A percentile compares a stretch with the other conserved stretches of the same genome.
Conservation (phyloP, 53 echinoderm and acorn worm species). For the Zoroaster sp. region DNA sequence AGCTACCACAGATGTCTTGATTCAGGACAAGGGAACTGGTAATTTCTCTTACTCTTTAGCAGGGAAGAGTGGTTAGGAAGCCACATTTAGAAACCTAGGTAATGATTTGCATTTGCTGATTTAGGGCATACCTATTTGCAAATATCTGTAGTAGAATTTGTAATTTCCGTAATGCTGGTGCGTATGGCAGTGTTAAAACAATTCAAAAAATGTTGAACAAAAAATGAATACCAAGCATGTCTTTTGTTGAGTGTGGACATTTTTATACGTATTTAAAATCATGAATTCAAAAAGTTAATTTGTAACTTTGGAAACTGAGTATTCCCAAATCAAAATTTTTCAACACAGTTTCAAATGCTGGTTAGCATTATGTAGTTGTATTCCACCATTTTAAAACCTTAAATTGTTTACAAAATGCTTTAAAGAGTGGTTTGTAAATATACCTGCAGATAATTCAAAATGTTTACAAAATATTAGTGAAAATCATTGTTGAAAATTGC, state of each 20-base stretch:
- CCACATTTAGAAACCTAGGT: background rate
- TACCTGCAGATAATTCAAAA: background rate
- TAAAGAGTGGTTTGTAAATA: background rate
- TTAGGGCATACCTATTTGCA: background rate
- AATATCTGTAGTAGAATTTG: background rate
- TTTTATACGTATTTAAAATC: constrained; percentile 52
- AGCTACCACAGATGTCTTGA: too few species aligned
- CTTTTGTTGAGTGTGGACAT: background rate
- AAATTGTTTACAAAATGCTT: background rate
- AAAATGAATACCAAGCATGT: background rate
- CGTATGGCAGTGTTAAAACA: background rate
- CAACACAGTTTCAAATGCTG: too few species aligned
- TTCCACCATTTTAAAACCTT: too few species aligned
- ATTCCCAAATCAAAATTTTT: background rate
- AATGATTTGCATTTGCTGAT: background rate
- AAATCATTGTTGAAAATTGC: too few species aligned
- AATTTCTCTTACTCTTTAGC: background rate
- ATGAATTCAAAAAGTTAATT: background rate
- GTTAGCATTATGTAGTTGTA: too few species aligned
- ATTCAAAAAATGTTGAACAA: background rate
- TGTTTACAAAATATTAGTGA: background rate
- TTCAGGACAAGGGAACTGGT: background rate
- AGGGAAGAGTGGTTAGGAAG: background rate
- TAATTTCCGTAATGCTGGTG: background rate
- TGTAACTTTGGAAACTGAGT: background rate